These are phyloP conservation scores for Mus pahari DNA, from an alignment of 2,113 vertebrate genomes.

Conservation along the genomic window DNA sequence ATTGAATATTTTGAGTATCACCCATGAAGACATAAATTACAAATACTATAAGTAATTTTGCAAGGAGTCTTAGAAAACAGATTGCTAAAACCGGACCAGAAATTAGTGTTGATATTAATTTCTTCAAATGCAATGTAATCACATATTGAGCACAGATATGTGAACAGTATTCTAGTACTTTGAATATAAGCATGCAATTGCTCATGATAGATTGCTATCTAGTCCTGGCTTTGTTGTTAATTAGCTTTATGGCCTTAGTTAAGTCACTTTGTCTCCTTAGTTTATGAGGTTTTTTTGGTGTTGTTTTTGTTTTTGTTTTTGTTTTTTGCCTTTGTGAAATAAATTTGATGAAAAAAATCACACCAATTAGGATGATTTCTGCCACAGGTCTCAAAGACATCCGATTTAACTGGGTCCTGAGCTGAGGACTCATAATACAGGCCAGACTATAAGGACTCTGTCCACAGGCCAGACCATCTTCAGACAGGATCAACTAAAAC, in stretches of 20 bases:
- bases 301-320: neutral
- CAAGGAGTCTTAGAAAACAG: slow-evolving; percentile 9
- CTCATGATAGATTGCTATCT: neutral
- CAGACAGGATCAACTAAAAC: neutral
- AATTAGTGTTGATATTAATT: neutral
- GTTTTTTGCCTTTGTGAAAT: slow-evolving; percentile 4
- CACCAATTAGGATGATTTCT: neutral
- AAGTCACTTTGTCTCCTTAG: neutral
- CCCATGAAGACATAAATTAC: neutral
- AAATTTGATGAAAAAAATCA: neutral
- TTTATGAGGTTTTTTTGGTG: neutral
- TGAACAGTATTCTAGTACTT: neutral
- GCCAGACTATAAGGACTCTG: too few species aligned
- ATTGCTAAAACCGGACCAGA: neutral
- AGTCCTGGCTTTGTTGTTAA: neutral
- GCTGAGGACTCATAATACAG: neutral
- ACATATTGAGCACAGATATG: neutral
- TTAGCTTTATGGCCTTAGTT: slow-evolving; percentile 21
- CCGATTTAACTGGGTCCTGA: neutral
- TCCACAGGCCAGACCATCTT: neutral
- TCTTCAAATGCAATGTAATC: neutral
- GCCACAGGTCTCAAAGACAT: neutral
- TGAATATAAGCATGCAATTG: neutral
- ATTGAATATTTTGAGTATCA: slow-evolving; percentile 20
- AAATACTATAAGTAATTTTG: neutral